Base-by-base conservation (phyloP, 1,140 invertebrate species). In the Tetraneura akinire region DNA sequence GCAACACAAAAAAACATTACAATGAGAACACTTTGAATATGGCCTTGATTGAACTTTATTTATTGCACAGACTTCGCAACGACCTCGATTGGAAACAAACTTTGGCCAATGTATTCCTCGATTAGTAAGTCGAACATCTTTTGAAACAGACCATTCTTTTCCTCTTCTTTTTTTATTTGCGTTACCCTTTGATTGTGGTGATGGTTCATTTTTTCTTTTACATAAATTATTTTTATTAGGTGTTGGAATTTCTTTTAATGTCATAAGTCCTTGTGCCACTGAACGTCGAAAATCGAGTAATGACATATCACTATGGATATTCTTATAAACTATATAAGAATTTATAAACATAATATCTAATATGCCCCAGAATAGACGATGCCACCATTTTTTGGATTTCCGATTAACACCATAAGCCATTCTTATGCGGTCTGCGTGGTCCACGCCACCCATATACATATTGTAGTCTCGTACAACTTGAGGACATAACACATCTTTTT, bases 261-360 rank as follows among this genome's bases (percentile, higher is more conserved):
- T 23, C 14, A 66, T 6, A 42, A 66, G 32, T 18, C 62, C 62
- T 45, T 66, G 62, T n/a, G 10, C 16, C 5, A 66, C 62, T 66
- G 18, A 13, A 66, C 62, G 62, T 14, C 32, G 62, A 66, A 66
- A 66, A 23, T 42, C 62, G 9, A 66, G n/a, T 21, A 66, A 42
- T 16, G 62, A 5, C 6, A 66, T 66, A 10, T 9, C 9, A n/a
- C 37, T 29, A 21, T 66, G 32, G 5, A 18, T 18, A 16, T 64
- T 3, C 16, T 42, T 66, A 18, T 66, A 66, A 10, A 66, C 32
- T 18, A 82, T 80, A 81, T 57, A 81, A 13, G 80, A 62, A 78
- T 82, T 82, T 64, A 82, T 42, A 68, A 82, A 76, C 42, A 80
- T 53, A 21, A 82, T 81, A 11, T 82, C 76, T 29, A 81, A 51